Evolutionary conservation across 2,888 invertebrate species (phyloP), one percentile per base, ranked within the genome.

Genomic region (Stenodera caucasica): DNA sequence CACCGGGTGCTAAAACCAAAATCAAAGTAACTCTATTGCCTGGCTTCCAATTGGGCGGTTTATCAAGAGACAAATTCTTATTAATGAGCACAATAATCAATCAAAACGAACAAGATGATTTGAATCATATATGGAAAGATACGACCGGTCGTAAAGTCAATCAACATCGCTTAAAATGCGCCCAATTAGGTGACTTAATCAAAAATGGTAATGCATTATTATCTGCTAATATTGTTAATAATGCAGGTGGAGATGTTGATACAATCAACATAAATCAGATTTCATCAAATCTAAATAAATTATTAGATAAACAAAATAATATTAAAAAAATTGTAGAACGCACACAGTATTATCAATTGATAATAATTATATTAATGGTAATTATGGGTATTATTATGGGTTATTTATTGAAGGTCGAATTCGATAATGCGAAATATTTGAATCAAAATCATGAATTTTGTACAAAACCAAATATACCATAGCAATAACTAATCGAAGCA

Each of bases 1-100:
- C 83, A 1, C 86, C 89, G 0, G 88, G 88, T 8, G 85, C 84
- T 2, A 82, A 83, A 0, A 84, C 87, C 37, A 83, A 84, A 0
- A 87, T 96, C 0, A 83, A 84, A 37, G 90, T 96, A 1, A 86
- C 89, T 4, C 83, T 96, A 0, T 90, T 92, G 71, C 84, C 89
- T 12, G 92, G 90, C 5, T 90, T 88, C 71, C 86, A 87, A 64
- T 70, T 88, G 8, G 85, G 87, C 2, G 85, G 86, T 11, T 84
- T 91, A 0, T 82, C 88, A 0, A 88, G 89, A 75, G 96, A 96
- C 76, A 90, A 94, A 78, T 97, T 97, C 78, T 84, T 96, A 21
- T 88, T 96, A 2, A 91, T 95, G 91, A 90, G 91, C 33, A 86
- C 91, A 67, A 85, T 88, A 35, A 84, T 89, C 0, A 82, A 83